Base-by-base conservation (phyloP, 2,888 invertebrate genomes). In the Cephus pygmeus region DNA sequence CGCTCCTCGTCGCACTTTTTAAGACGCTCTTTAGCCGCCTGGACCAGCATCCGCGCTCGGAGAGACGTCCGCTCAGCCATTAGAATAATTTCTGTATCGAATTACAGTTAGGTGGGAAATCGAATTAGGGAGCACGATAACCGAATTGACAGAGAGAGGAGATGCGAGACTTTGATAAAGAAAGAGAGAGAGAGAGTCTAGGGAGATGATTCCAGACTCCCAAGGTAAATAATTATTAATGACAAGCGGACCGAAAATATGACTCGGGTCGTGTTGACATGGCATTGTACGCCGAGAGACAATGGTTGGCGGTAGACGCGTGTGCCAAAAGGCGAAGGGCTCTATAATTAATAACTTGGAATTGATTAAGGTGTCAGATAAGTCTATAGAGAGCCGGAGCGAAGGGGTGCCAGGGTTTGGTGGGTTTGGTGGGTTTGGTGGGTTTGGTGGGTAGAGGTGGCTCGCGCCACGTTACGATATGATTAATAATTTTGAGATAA, bases 351-450 rank as follows among this genome's bases (percentile, higher is more conserved):
- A 88, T 90, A 88, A 90, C 88, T 87, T 85, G 84, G 87, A 89
- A 91, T 90, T 91, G 90, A 90, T 91, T 90, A 91, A 90, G 90
- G 90, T 90, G 91, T 90, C 90, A 90, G 90, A 91, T 91, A 91
- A 90, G 90, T 91, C 89, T 88, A 90, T 90, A 89, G 90, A 56
- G 56, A 89, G 88, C 86, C 83, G 83, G 81, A 76, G 79, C 75
- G 79, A 40, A 68, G 33, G 69, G 78, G 35, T 69, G 34, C 35
- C 74, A 31, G 69, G 56, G 23, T 23, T 23, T 34, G 9, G 34
- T 34, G 34, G 34, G 34, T 1, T 34, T 34, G 9, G 34, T 34
- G 34, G 34, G 34, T 9, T 34, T 34, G 6, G 34, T 34, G 34
- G 34, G 34, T 6, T 9, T 9, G 56, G 56, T 56, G 56, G 56